Evolutionary conservation across 2,888 invertebrate species (phyloP), one percentile per base, ranked within the genome.

Genomic region (Pantelozetes paolii): DNA sequence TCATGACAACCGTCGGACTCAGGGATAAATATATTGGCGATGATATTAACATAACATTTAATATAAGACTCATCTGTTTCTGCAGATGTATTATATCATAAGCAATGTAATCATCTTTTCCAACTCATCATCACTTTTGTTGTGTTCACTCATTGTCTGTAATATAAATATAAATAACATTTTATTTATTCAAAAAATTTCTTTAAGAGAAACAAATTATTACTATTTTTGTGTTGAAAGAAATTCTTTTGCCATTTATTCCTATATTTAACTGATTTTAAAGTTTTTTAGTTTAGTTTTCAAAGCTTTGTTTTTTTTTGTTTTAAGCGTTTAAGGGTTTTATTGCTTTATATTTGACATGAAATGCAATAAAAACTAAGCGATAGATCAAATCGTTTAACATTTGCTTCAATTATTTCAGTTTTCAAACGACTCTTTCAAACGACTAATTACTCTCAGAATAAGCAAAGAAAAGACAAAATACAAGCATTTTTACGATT

Each of bases 21-120:
- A 36, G 36, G 36, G 62, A 36, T 28, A 15, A 13, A 11, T 28
- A 32, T 28, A 62, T 30, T 62, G 30, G 62, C 32, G 8, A 20
- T 62, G 30, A 62, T 62, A 62, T 62, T 62, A 62, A 8, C 62
- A 62, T 62, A 32, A 26, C 26, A 54, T 54, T 50, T 54, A 54
- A 54, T 23, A 54, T 15, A 26, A 54, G 23, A 54, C 23, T 13
- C 26, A 6, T 23, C 23, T 15, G 23, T 23, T 23, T 23, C 11
- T 26, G 26, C 23, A 23, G 23, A 54, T 54, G 23, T 26, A 26
- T 54, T 54, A 54, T 54, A 26, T 54, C 54, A 26, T 54, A 23
- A 23, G 23, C 23, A 15, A 54, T 54, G 54, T 2, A 54, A 26
- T 54, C 26, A 23, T 54, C 2, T 23, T 45, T 45, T 45, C 45